Conservation (phyloP, 2,113 vertebrate species). For the Periophthalmodon schlosseri region DNA sequence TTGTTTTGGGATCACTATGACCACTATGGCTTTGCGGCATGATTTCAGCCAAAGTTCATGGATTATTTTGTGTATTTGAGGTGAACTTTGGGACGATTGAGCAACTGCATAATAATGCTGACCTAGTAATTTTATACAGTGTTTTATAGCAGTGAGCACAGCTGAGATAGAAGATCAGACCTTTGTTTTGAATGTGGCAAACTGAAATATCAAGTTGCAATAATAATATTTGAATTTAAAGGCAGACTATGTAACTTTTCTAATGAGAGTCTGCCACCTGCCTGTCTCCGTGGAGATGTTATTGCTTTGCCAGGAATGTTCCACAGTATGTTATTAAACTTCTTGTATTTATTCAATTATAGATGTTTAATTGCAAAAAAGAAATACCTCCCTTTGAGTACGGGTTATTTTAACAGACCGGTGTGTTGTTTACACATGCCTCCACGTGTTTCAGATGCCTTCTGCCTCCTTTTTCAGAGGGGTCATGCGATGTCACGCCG, state of each 20-base stretch:
- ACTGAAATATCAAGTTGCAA: not conserved
- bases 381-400: not conserved
- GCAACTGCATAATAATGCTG: conserved; percentile 19
- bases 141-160: not conserved
- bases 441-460: too few species aligned
- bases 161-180: not conserved
- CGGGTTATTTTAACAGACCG: too few species aligned
- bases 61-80: conserved; percentile 16
- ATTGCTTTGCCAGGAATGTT: not conserved
- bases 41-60: not conserved
- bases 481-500: too few species aligned
- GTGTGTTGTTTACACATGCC: too few species aligned
- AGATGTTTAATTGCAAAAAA: not conserved
- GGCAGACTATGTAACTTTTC: too few species aligned
- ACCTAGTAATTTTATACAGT: not conserved
- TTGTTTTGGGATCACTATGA: conserved; percentile 8
- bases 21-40: conserved; percentile 1
- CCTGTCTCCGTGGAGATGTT: not conserved
- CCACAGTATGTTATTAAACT: not conserved
- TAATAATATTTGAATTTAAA: not conserved
- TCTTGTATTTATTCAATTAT: not conserved
- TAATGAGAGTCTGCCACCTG: not conserved
- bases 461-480: too few species aligned
- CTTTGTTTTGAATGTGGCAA: not conserved
- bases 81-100: conserved; percentile 1